Evolutionary conservation across 2,113 vertebrate genomes (phyloP).

Genomic region (Actenoides lindsayi): DNA sequence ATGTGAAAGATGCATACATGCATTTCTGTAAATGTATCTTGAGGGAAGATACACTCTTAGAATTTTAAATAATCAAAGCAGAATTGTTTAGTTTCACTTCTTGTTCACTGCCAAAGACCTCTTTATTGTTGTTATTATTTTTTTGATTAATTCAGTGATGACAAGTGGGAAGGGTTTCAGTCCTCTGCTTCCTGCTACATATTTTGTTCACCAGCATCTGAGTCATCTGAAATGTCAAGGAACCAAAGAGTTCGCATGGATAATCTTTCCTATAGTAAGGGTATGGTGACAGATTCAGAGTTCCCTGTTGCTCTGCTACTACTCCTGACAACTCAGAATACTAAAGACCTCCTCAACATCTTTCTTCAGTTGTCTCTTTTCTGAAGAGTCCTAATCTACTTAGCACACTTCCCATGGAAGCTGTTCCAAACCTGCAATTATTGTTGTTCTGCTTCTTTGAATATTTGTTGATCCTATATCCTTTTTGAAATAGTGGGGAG

Average conservation of each 20-base stretch:
- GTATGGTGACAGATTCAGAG: background rate
- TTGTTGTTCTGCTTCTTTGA: background rate
- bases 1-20: background rate
- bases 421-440: background rate
- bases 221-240: background rate
- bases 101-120: background rate
- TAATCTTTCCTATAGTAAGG: background rate
- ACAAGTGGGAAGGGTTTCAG: background rate
- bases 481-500: background rate
- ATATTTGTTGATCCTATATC: background rate
- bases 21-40: background rate
- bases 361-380: background rate
- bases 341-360: background rate
- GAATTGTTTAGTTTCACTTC: background rate
- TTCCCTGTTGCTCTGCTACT: background rate
- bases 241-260: background rate
- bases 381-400: background rate
- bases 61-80: background rate
- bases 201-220: background rate
- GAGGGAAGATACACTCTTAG: background rate
- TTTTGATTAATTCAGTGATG: background rate
- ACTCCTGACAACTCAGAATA: background rate
- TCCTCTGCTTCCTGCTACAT: slow-evolving; percentile 11
- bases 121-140: background rate
- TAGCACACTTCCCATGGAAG: background rate